A percentile compares a stretch with the other conserved stretches of the same genome.
These are phyloP conservation scores for Pantherophis guttatus DNA, from an alignment of 2,113 vertebrate genomes.

Conservation along the genomic window DNA sequence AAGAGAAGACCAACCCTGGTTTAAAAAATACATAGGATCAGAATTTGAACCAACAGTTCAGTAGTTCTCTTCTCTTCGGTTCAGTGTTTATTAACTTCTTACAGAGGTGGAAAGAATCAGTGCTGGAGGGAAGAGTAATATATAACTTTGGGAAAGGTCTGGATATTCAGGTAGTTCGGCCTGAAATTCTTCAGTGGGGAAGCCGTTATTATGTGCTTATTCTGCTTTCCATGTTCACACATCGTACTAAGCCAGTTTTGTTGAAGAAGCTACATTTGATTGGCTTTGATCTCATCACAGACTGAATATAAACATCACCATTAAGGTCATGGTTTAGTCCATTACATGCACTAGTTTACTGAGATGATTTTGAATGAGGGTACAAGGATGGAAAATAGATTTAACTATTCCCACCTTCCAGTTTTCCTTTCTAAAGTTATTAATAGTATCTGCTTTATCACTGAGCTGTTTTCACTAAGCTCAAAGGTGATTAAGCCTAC, in stretches of 20 bases:
- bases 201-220: neutral
- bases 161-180: neutral
- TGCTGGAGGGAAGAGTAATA: neutral
- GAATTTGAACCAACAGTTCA: neutral
- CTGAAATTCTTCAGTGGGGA: neutral
- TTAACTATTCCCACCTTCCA: neutral
- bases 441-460: neutral
- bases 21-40: neutral
- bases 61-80: neutral
- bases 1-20: neutral
- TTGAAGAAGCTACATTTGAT: neutral
- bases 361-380: neutral
- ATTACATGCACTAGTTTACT: neutral
- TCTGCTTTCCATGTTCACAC: neutral
- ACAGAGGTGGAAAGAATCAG: neutral
- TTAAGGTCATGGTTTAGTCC: neutral
- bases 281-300: neutral
- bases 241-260: neutral
- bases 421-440: neutral
- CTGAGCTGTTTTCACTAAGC: neutral
- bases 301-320: neutral
- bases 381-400: neutral
- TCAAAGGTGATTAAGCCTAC: neutral
- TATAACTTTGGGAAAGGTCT: neutral
- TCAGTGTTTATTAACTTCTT: neutral